Conservation (phyloP, 2,888 invertebrate species). For the Drosophila nr. fundita region DNA sequence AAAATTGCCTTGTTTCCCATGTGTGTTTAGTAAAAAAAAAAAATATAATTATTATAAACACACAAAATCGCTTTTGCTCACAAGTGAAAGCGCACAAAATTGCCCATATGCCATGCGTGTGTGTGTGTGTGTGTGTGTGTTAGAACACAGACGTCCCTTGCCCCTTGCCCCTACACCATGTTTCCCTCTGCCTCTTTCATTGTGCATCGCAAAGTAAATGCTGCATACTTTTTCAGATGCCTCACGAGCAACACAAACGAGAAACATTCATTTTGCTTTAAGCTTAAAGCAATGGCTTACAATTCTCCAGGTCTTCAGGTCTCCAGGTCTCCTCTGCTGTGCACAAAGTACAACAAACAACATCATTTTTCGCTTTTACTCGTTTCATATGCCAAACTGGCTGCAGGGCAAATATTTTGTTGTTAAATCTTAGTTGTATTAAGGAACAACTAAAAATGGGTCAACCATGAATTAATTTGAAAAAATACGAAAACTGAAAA, state of each 20-base stretch:
- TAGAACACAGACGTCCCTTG: conserved; percentile 9
- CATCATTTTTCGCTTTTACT: conserved; percentile 1
- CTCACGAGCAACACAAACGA: conserved; percentile 23
- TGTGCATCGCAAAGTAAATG: conserved; percentile 42
- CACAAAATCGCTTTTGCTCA: conserved; percentile 68
- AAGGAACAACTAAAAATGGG: not conserved
- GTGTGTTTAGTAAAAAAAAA: conserved; percentile 13
- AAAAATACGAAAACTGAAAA: not conserved
- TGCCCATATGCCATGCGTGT: conserved; percentile 36
- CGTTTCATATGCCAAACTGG: conserved; percentile 13
- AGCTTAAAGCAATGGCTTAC: conserved; percentile 40
- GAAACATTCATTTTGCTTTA: conserved; percentile 53
- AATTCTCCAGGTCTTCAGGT: conserved; percentile 30
- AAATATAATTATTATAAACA: conserved; percentile 11
- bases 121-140: conserved; percentile 7
- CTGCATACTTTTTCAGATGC: conserved; percentile 54
- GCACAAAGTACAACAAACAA: conserved; percentile 3
- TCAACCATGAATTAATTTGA: not conserved
- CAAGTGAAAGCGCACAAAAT: conserved; percentile 59
- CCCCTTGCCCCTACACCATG: not conserved
- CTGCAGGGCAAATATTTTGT: conserved; percentile 3
- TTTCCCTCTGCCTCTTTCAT: not conserved
- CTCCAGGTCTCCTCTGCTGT: conserved; percentile 13
- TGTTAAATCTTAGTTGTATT: conserved; percentile 21
- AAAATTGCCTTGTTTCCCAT: conserved; percentile 65